Percentiles rank a stretch among this genome's conserved stretches.
Conservation (phyloP, 2,797 vertebrate species). For the Gymnopithys bicolor region DNA sequence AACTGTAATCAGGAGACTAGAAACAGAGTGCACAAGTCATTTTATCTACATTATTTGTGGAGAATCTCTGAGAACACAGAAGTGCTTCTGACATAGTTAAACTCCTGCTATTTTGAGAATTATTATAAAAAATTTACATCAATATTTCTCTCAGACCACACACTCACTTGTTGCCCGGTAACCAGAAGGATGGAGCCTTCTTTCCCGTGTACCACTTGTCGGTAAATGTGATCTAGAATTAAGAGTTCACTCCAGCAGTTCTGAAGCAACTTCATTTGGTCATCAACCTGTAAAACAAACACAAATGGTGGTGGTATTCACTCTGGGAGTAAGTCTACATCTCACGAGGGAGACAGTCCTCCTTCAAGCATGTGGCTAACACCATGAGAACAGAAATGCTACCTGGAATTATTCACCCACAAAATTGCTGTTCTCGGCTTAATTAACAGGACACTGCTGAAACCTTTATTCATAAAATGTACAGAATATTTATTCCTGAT, state of each 20-base stretch:
- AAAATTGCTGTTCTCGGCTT: not conserved
- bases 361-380: not conserved
- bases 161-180: slow-evolving; percentile 95
- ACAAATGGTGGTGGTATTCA: not conserved
- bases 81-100: slow-evolving; percentile 58
- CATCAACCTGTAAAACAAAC: slow-evolving; percentile 88
- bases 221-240: slow-evolving; percentile 97
- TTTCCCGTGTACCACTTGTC: slow-evolving; percentile 96
- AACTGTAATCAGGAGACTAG: slow-evolving; percentile 1
- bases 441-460: not conserved
- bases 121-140: slow-evolving; percentile 25
- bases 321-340: not conserved
- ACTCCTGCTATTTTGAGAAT: slow-evolving; percentile 25
- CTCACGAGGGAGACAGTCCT: not conserved
- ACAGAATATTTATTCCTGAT: not conserved
- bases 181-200: slow-evolving; percentile 96
- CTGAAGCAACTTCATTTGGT: slow-evolving; percentile 99
- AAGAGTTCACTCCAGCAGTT: slow-evolving; percentile 99
- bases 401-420: not conserved
- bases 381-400: not conserved
- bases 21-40: slow-evolving; percentile 35
- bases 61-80: slow-evolving; percentile 12
- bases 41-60: slow-evolving; percentile 25
- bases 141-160: not conserved
- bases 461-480: not conserved